Base-by-base conservation (phyloP, 1,140 invertebrate genomes). In the Asobara japonica region DNA sequence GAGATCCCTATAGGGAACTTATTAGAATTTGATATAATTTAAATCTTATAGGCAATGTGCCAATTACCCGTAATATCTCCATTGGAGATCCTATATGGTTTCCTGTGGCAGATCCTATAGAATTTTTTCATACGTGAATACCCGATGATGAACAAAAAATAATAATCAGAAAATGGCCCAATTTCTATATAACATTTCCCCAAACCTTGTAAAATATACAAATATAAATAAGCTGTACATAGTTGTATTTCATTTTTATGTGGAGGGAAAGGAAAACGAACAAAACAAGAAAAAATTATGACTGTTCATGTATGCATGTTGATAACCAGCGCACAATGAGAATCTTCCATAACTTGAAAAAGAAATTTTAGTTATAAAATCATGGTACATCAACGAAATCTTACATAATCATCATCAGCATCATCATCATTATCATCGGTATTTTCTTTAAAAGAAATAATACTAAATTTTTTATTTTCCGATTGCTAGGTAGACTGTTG, bases 401-500 rank as follows among this genome's bases (percentile, higher is more conserved):
- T 56, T 25, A 56, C 16, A 2, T 45, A 45, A 45, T 45, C n/a
- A 16, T 16, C 41, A 45, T 1, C n/a, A 45, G 18, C 11, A 3
- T 16, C n/a, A 2, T 45, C n/a, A 45, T 45, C n/a, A 16, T 16
- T 16, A 45, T 1, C n/a, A 45, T 16, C 11, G 3, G n/a, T 13
- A 29, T 45, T 73, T 71, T 73, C 20, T 73, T 65, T 65, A 51
- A 30, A 33, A 64, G 60, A 65, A 56, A 71, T 51, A 60, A 68
- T 25, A n/a, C 8, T 11, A 60, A 29, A 68, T 29, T 20, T 18
- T 69, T 73, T 73, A 51, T 73, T 73, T 73, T 69, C 29, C 20
- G 31, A 41, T 25, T 16, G 61, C 13, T 11, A 67, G 61, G 61
- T 51, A 73, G 69, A 71, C 69, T 68, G 73, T 75, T 73, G 67